Conservation (phyloP, 2,888 invertebrate genomes). For the Tortricodes alternella region DNA sequence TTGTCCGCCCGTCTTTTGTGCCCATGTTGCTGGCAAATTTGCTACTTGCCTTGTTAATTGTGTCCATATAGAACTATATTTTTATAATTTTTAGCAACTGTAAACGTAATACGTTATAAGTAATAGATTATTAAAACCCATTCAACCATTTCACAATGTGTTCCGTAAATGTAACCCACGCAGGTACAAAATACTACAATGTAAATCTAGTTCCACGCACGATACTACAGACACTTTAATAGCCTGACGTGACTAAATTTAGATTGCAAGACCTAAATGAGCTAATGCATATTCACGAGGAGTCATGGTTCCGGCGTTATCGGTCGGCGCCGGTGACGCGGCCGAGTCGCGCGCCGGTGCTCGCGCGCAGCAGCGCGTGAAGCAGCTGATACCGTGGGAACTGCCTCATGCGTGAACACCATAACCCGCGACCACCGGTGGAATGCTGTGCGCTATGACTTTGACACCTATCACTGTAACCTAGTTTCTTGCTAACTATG, state of each 20-base stretch:
- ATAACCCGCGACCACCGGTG: conserved; percentile 31
- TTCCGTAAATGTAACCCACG: conserved; percentile 11
- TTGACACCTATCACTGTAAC: conserved; percentile 1
- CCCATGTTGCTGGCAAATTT: conserved; percentile 25
- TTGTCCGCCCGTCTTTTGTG: conserved; percentile 36
- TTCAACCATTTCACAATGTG: neutral
- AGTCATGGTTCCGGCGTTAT: conserved; percentile 35
- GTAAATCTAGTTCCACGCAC: conserved; percentile 12
- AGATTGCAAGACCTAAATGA: conserved; percentile 10
- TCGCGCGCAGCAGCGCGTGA: conserved; percentile 64
- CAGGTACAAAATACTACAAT: conserved; percentile 18
- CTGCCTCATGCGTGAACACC: conserved; percentile 55
- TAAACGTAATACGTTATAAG: neutral
- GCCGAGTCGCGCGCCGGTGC: conserved; percentile 54
- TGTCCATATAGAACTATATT: too few relatives aligned
- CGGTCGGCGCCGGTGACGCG: conserved; percentile 42
- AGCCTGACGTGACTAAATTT: conserved; percentile 18
- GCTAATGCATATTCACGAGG: conserved; percentile 39
- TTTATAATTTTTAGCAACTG: too few relatives aligned
- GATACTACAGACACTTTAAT: conserved; percentile 25
- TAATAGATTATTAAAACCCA: neutral
- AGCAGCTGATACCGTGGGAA: conserved; percentile 78
- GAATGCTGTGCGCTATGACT: conserved; percentile 34
- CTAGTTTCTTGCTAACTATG: conserved; percentile 12
- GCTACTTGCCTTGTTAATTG: too few relatives aligned